Base-by-base conservation (phyloP, 2,797 vertebrate genomes). In the Ciconia nigra region DNA sequence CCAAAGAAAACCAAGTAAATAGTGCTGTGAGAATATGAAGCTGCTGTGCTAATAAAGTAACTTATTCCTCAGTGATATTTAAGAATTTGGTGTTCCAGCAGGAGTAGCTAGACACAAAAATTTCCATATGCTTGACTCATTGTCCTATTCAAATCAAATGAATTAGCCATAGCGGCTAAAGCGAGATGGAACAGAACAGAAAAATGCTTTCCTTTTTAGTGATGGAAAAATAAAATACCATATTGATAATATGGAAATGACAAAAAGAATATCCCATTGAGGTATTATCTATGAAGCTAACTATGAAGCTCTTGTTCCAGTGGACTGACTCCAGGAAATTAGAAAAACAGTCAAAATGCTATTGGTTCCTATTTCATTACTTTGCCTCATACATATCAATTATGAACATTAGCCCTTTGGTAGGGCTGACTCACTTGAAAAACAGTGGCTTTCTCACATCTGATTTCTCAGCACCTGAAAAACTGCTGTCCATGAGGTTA, bases 251-350 rank as follows among this genome's bases (percentile, higher is more conserved):
- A 91, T n/a, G 69, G 37, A 95, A 95, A 91, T 94, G 13, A 83
- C 2, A 19, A 83, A 89, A 92, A 83, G 7, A 70, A 74, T 49
- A 67, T 44, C 33, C 35, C 82, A 65, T 29, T 49, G 55, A 91
- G 44, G 20, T 72, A 41, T 26, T 72, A 55, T 92, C 21, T 39
- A 39, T 39, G 37, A 39, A 39, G 37, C 37, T 39, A 90, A 0
- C 59, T 63, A 44, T 59, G 22, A 92, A 87, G 17, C 16, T 82
- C 54, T 73, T 89, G 25, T 80, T 90, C 93, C 90, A 87, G 47
- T 73, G 37, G 37, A 62, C 63, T 67, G 67, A 73, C 41, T 89
- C 29, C 81, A 93, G 93, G 89, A 96, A 94, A 95, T 93, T 87
- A 90, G 71, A 93, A 95, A 82, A 87, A 44, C 33, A 44, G 19